Evolutionary conservation across 2,797 vertebrate species (phyloP).

Genomic region (Hoplostethus mediterraneus): DNA sequence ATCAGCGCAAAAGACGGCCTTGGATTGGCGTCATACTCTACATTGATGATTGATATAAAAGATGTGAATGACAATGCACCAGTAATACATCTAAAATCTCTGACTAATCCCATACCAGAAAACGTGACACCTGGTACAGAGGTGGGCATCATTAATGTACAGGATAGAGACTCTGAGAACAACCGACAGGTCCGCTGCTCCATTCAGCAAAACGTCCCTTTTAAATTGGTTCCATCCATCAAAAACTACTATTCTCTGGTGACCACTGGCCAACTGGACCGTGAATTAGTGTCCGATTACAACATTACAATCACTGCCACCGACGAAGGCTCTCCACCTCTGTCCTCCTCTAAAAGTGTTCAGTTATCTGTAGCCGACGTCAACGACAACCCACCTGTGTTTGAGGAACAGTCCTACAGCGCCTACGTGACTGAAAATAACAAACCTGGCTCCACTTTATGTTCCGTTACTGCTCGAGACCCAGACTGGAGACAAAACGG

Average conservation of each 20-base stretch:
- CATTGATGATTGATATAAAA: conserved; percentile 48
- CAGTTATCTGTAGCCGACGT: conserved; percentile 66
- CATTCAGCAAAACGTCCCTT: conserved; percentile 19
- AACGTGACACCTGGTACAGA: conserved; percentile 60
- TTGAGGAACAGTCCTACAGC: conserved; percentile 61
- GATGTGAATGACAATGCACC: conserved; percentile 68
- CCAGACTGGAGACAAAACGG: conserved; percentile 71
- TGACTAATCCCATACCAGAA: conserved; percentile 72
- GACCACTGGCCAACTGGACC: conserved; percentile 37
- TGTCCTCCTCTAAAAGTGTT: conserved; percentile 62
- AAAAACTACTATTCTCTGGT: conserved; percentile 49
- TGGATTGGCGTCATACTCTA: conserved; percentile 48
- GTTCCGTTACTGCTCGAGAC: conserved; percentile 66
- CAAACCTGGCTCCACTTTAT: conserved; percentile 68
- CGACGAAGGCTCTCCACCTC: conserved; percentile 68
- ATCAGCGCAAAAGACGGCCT: conserved; percentile 70
- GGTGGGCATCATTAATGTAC: conserved; percentile 71
- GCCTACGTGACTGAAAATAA: conserved; percentile 74
- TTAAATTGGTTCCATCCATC: conserved; percentile 30
- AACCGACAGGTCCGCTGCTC: background rate
- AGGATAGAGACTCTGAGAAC: conserved; percentile 22
- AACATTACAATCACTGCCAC: conserved; percentile 72
- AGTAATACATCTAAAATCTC: conserved; percentile 74
- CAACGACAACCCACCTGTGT: conserved; percentile 79
- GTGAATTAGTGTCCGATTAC: conserved; percentile 61